Evolutionary conservation across 1,140 invertebrate genomes (phyloP), one percentile per base, ranked within the genome.

Genomic region (Leguminivora glycinivorella): DNA sequence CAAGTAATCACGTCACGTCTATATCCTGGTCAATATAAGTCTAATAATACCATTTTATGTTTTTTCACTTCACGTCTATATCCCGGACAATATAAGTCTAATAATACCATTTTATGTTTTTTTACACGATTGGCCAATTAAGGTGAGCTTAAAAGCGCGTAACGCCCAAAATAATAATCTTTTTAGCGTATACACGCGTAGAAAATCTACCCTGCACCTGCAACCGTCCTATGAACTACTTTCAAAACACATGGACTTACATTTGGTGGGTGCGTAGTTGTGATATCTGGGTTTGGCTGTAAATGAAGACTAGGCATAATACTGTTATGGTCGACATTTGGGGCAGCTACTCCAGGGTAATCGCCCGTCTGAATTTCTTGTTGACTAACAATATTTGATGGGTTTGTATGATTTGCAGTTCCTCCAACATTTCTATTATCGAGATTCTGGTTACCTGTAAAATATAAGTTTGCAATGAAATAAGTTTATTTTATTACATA

Each of bases 381-480:
- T 67, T 40, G 31, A 9, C 17, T 67, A 5, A 38, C 24, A 19
- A 24, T 14, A n/a, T 7, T 40, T 19, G 26, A 19, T 29, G 17
- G 58, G 58, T 17, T 63, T 63, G 26, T 29, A 38, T 67, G 66
- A 17, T 9, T 17, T 25, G 79, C 77, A 19, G 75, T 2, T 9
- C 70, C 60, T 56, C 67, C 76, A 3, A 73, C 19, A 26, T 73
- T 25, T 69, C 72, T 80, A 43, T 81, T 81, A 22, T 66, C 75
- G 70, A 47, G 73, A 75, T 17, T 43, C 74, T 78, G 70, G 56
- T 76, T 83, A n/a, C 81, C 81, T 84, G 71, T 24, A 78, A 77
- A 47, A 26, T 56, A 12, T 0, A 69, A 38, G 0, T 6, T 38
- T 14, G 14, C 34, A 38, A 12, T 38, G 14, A 22, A 26, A 26